Percentiles rank a stretch among this genome's conserved stretches.
Conservation (phyloP, 1,140 invertebrate species). For the Drosophila nigromelanica region DNA sequence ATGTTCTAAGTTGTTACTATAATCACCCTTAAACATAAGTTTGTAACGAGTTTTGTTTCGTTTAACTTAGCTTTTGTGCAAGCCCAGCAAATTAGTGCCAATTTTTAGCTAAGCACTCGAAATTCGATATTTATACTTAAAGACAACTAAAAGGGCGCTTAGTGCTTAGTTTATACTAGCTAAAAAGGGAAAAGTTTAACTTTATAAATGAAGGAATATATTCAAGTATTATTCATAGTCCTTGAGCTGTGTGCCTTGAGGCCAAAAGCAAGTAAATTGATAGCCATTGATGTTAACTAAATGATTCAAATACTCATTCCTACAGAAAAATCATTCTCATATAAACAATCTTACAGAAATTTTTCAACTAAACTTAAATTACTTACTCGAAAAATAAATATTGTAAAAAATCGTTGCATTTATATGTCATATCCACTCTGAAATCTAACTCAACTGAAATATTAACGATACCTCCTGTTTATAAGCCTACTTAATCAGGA, state of each 20-base stretch:
- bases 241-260: conserved; percentile 18
- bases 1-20: conserved; percentile 53
- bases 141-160: not conserved
- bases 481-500: conserved; percentile 20
- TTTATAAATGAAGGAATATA: not conserved
- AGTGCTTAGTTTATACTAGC: conserved; percentile 22
- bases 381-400: not conserved
- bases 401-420: conserved; percentile 28
- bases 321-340: not conserved
- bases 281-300: not conserved
- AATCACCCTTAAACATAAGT: conserved; percentile 42
- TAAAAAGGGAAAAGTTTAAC: conserved; percentile 14
- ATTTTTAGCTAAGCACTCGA: conserved; percentile 6
- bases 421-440: conserved; percentile 28
- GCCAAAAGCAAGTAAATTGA: conserved; percentile 1
- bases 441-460: not conserved
- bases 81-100: conserved; percentile 27
- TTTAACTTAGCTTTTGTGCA: conserved; percentile 33
- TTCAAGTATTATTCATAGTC: not conserved
- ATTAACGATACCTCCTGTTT: not conserved
- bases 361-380: not conserved
- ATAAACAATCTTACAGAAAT: not conserved
- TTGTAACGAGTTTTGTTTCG: conserved; percentile 35
- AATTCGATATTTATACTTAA: not conserved
- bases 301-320: not conserved